Percentiles rank a stretch among this genome's conserved stretches.
These are phyloP conservation scores for Melipona bicolor DNA, from an alignment of 2,888 invertebrate species.

Conservation along the genomic window DNA sequence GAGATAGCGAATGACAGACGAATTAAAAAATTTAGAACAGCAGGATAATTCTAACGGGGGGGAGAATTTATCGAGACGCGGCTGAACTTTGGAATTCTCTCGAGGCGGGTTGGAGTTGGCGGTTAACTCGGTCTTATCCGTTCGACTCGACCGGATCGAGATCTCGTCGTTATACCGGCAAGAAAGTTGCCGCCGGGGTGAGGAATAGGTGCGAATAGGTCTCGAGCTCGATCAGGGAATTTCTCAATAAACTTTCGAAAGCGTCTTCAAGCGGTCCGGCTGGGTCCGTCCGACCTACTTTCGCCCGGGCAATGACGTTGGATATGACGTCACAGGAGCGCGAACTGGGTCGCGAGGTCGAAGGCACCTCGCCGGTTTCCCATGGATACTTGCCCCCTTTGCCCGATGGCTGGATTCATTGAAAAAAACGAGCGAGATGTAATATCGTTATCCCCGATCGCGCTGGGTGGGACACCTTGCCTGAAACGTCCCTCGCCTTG, in stretches of 20 bases:
- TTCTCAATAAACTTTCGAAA: constrained; percentile 83
- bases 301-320: constrained; percentile 85
- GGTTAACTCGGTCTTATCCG: neutral
- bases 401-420: constrained; percentile 67
- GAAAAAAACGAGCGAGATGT: constrained; percentile 63
- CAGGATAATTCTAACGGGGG: too few relatives aligned
- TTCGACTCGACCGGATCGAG: neutral
- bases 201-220: constrained; percentile 32
- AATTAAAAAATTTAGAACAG: too few relatives aligned
- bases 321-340: constrained; percentile 81
- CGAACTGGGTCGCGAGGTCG: constrained; percentile 81
- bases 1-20: too few relatives aligned
- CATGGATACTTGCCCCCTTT: constrained; percentile 60
- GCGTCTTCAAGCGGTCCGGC: constrained; percentile 87
- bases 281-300: constrained; percentile 89
- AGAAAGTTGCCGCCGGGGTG: neutral
- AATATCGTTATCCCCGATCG: constrained; percentile 46
- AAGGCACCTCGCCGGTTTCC: constrained; percentile 75
- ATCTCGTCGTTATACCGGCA: neutral
- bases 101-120: neutral
- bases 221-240: constrained; percentile 74
- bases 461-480: neutral
- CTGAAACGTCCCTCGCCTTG: neutral
- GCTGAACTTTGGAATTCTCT: constrained; percentile 9
- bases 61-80: neutral